Conservation (phyloP, 1,140 invertebrate species). For the Polypedilum pembai region DNA sequence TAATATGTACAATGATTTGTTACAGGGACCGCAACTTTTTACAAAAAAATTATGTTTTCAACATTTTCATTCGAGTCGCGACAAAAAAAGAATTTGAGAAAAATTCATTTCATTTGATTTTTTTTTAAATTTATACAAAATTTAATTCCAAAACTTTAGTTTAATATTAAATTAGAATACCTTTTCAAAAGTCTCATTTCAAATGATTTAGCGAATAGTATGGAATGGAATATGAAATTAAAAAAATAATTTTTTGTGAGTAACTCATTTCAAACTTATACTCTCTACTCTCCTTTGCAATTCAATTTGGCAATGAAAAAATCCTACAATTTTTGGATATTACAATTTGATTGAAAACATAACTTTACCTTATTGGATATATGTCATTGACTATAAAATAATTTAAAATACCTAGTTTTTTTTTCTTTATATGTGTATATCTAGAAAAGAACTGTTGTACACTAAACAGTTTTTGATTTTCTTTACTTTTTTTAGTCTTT, state of each 20-base stretch:
- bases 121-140: slow-evolving; percentile 20
- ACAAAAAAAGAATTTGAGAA: slow-evolving; percentile 2
- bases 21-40: too few species aligned
- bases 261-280: neutral
- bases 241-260: neutral
- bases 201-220: neutral
- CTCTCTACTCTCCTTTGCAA: neutral
- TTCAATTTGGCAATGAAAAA: slow-evolving; percentile 2
- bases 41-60: neutral
- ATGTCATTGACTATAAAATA: neutral
- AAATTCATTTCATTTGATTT: neutral
- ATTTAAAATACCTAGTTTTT: neutral
- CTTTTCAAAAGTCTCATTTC: neutral
- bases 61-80: slow-evolving; percentile 10
- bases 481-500: neutral
- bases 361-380: neutral
- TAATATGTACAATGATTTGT: too few species aligned
- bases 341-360: neutral
- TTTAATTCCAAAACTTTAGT: neutral
- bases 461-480: neutral
- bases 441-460: neutral
- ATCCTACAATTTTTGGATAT: neutral
- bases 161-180: slow-evolving; percentile 1
- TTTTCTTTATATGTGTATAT: neutral
- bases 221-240: slow-evolving; percentile 22